Evolutionary conservation across 2,888 invertebrate genomes (phyloP).

Genomic region (Linnaemya vulpina): DNA sequence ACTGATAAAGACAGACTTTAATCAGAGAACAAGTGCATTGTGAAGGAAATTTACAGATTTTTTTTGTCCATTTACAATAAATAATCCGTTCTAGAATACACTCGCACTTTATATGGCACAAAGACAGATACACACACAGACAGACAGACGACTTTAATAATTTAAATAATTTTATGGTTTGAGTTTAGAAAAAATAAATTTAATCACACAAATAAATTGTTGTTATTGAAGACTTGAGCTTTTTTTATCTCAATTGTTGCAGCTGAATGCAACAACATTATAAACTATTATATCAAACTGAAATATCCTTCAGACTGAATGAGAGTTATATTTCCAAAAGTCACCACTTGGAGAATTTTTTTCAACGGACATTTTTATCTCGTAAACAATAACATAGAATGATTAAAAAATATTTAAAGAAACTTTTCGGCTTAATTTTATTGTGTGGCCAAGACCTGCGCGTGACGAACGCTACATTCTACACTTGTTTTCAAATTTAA

Average conservation of each 20-base stretch:
- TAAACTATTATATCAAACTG: not conserved
- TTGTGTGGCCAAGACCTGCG: no score
- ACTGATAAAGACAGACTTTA: slow-evolving; percentile 48
- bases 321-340: slow-evolving; percentile 11
- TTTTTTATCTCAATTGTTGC: slow-evolving; percentile 8
- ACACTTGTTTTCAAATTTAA: no score
- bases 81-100: slow-evolving; percentile 25
- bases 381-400: no score
- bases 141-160: slow-evolving; percentile 32
- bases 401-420: no score
- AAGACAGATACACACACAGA: slow-evolving; percentile 26
- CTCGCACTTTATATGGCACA: slow-evolving; percentile 31
- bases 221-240: slow-evolving; percentile 20
- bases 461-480: no score
- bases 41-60: slow-evolving; percentile 47
- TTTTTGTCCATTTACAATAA: slow-evolving; percentile 12
- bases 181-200: slow-evolving; percentile 28
- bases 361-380: no score
- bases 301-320: slow-evolving; percentile 44
- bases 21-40: slow-evolving; percentile 39
- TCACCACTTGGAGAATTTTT: no score
- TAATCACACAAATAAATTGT: slow-evolving; percentile 7
- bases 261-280: slow-evolving; percentile 16
- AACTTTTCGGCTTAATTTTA: no score
- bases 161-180: slow-evolving; percentile 52